A percentile compares a stretch with the other conserved stretches of the same genome.
Conservation (phyloP, 1,140 invertebrate species). For the Akabosia matsudoensis region DNA sequence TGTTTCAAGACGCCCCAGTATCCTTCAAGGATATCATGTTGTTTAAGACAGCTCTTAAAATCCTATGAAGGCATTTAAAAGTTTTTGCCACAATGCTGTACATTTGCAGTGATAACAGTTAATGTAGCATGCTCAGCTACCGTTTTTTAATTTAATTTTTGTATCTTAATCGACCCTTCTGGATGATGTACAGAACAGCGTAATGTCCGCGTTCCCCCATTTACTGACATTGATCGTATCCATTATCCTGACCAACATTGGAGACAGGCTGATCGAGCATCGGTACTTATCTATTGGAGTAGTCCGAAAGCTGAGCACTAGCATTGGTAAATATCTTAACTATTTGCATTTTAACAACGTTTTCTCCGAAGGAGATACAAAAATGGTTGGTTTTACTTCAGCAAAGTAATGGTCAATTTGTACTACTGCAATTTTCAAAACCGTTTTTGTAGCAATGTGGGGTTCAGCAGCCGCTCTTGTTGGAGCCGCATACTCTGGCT, state of each 20-base stretch:
- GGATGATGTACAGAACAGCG: not conserved
- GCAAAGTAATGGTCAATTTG: conserved; percentile 22
- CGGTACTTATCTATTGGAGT: conserved; percentile 15
- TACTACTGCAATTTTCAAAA: not conserved
- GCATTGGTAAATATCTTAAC: conserved; percentile 35
- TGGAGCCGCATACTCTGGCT: conserved; percentile 45
- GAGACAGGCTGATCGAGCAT: conserved; percentile 22
- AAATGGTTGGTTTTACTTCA: too few relatives aligned
- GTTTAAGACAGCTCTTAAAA: too few relatives aligned
- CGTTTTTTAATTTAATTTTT: not conserved
- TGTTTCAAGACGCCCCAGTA: too few relatives aligned
- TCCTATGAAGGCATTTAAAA: too few relatives aligned
- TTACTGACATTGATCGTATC: conserved; percentile 37
- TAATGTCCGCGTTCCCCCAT: conserved; percentile 55
- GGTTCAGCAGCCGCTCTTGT: conserved; percentile 41
- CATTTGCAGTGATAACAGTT: too few relatives aligned
- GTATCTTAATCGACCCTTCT: not conserved
- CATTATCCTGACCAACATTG: conserved; percentile 21
- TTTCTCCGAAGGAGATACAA: not conserved
- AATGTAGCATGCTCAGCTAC: not conserved
- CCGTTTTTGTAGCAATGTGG: conserved; percentile 36
- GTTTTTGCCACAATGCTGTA: too few relatives aligned
- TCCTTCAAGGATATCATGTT: too few relatives aligned
- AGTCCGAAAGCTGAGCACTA: conserved; percentile 37
- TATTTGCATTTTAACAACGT: not conserved